Base-by-base conservation (phyloP, 2,113 vertebrate species). In the Dinomys branickii region DNA sequence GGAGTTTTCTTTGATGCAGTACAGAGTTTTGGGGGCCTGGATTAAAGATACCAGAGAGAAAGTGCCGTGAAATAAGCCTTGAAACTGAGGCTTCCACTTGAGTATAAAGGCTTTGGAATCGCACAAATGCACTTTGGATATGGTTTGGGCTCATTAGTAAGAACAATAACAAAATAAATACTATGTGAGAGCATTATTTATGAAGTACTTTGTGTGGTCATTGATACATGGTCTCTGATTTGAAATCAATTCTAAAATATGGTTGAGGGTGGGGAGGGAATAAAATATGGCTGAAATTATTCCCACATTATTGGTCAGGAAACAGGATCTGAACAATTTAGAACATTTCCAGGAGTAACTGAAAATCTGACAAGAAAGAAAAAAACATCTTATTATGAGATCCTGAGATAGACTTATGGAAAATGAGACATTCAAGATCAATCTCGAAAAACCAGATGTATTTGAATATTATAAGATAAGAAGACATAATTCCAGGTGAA, bases 391-490 rank as follows among this genome's bases (percentile, higher is more conserved):
- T 84, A 59, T 63, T 84, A 86, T 71, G 50, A 80, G 17, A 50
- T 22, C 63, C 47, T 65, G 50, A 96, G 22, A 6, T 41, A 59
- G 10, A 30, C 80, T 91, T 8, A 19, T 54, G 28, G 38, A 90
- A 96, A 86, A 26, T 52, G 73, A 96, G n/a, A 24, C 14, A 56
- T 86, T 22, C 58, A 47, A 75, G 61, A 58, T 85, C 63, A 92
- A 19, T 2, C 24, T 47, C 88, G 56, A 94, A 80, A 41, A 88
- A 59, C 4, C 81, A 41, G 22, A 65, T 92, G 26, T 33, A 54
- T 91, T 33, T 95, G 69, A 59, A 71, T 22, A 35, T 54, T 33
- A 59, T 38, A 65, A 4, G 82, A 80, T 56, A 30, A 71, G 52
- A 90, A 83, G 58, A 63, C 17, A 9, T 38, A 56, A 58, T 84